These are phyloP conservation scores for Podarcis lilfordi DNA, from an alignment of 2,797 vertebrate species.

Conservation along the genomic window DNA sequence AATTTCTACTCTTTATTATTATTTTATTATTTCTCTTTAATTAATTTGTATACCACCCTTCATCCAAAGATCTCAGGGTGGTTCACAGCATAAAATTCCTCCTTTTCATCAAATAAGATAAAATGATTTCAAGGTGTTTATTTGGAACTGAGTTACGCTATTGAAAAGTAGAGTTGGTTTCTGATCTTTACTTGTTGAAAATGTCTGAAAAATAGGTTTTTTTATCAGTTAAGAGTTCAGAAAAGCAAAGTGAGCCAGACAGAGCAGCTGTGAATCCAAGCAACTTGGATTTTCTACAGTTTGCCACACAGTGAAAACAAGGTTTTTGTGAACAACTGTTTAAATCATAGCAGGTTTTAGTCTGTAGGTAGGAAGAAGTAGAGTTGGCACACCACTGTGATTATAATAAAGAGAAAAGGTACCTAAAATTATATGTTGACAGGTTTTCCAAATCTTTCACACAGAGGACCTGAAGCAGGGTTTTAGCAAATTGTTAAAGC, in stretches of 20 bases:
- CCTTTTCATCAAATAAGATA: not conserved
- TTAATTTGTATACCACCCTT: too few relatives aligned
- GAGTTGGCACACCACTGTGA: not conserved
- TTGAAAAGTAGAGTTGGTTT: not conserved
- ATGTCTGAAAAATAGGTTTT: not conserved
- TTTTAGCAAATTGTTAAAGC: not conserved
- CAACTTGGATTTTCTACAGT: not conserved
- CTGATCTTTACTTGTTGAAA: not conserved
- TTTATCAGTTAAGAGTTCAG: not conserved
- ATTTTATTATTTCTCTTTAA: too few relatives aligned
- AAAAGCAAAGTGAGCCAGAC: not conserved
- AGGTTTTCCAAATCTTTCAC: not conserved
- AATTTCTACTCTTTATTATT: not conserved
- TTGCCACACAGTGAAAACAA: not conserved
- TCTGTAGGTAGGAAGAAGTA: not conserved
- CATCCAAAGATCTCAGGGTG: too few relatives aligned
- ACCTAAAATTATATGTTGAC: not conserved
- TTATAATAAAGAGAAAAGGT: not conserved
- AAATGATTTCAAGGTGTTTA: not conserved
- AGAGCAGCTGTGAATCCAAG: not conserved
- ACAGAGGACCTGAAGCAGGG: not conserved
- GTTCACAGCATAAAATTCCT: not conserved
- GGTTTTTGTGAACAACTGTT: not conserved
- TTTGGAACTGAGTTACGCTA: not conserved
- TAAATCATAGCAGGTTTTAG: not conserved